These are phyloP conservation scores for Sylvilagus bachmani DNA, from an alignment of 2,113 vertebrate genomes.

Conservation along the genomic window DNA sequence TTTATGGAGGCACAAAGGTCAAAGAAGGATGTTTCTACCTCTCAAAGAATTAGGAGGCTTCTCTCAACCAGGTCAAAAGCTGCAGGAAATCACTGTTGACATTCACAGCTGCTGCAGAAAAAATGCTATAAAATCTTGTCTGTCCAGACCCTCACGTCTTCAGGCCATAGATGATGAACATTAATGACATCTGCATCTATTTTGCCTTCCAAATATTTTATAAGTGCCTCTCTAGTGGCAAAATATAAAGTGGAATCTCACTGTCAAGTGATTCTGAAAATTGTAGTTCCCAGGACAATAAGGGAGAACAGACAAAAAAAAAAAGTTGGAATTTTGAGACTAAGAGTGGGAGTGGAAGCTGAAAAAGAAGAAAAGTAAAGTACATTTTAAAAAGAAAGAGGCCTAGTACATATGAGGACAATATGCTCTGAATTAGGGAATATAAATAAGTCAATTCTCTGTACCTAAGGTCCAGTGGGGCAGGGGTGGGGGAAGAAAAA, in stretches of 20 bases:
- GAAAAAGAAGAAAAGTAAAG: constrained; percentile 2
- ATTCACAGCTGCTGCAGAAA: neutral
- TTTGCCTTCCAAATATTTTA: neutral
- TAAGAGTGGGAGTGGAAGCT: neutral
- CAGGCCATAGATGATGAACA: neutral
- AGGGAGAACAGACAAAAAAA: neutral
- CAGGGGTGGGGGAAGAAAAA: too few species aligned
- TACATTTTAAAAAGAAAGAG: constrained; percentile 35
- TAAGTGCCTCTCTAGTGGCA: neutral
- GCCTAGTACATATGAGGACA: neutral
- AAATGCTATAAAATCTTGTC: neutral
- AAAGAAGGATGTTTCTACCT: neutral
- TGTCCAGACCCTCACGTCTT: neutral
- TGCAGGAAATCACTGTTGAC: neutral
- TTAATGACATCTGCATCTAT: neutral
- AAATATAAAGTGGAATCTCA: neutral
- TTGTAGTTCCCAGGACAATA: neutral
- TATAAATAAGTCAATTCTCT: constrained; percentile 17
- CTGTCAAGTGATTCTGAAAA: neutral
- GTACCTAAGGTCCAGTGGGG: neutral
- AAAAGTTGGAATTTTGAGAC: constrained; percentile 13
- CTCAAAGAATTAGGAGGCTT: constrained; percentile 11
- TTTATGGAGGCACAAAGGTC: neutral
- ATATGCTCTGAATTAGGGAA: neutral
- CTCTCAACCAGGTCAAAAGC: constrained; percentile 34